Percentiles rank a stretch among this genome's conserved stretches.
These are phyloP conservation scores for Drosophila parvula DNA, from an alignment of 1,140 invertebrate species.

Conservation along the genomic window DNA sequence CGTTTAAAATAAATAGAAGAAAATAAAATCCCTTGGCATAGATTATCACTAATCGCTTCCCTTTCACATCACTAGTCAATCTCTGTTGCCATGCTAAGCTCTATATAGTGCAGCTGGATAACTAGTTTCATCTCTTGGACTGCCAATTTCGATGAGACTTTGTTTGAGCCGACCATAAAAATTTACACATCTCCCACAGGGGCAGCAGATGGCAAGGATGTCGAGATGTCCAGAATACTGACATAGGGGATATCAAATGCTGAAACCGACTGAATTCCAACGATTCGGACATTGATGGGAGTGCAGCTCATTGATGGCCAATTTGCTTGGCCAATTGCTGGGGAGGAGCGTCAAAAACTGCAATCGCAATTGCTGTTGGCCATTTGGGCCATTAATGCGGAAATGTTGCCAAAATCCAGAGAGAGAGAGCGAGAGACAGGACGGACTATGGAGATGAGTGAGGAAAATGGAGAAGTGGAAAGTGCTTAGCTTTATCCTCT, in stretches of 20 bases:
- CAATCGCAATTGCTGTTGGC: conserved; percentile 54
- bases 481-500: conserved; percentile 35
- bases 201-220: conserved; percentile 12
- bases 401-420: conserved; percentile 54
- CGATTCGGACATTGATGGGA: conserved; percentile 41
- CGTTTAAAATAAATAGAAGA: background rate
- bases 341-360: conserved; percentile 52
- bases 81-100: background rate
- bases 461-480: background rate
- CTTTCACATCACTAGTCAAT: background rate
- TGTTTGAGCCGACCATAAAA: conserved; percentile 43
- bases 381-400: conserved; percentile 51
- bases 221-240: conserved; percentile 1
- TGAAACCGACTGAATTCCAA: conserved; percentile 41
- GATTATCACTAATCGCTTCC: background rate
- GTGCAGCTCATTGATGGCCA: conserved; percentile 67
- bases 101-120: background rate
- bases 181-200: conserved; percentile 23
- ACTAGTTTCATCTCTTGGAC: background rate
- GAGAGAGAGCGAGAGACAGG: background rate
- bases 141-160: conserved; percentile 22
- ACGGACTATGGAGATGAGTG: background rate
- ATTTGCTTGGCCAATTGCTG: conserved; percentile 68
- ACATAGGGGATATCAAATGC: conserved; percentile 22
- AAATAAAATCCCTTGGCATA: background rate